Evolutionary conservation across 2,888 invertebrate species (phyloP).

Genomic region (Conomelus anceps): DNA sequence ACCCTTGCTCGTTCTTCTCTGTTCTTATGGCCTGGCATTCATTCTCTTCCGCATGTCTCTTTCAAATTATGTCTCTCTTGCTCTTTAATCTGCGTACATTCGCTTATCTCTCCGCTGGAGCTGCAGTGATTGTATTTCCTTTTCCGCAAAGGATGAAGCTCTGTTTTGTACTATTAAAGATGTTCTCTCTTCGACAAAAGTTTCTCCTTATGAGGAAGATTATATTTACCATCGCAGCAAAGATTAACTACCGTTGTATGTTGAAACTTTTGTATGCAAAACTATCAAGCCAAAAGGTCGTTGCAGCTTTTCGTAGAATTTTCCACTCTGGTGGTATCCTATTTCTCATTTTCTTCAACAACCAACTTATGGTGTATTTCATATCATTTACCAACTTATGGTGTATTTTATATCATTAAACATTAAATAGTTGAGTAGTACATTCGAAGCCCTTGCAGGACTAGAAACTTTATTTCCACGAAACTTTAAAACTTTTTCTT

Average conservation of each 20-base stretch:
- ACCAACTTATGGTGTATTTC: not conserved
- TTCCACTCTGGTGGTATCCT: not conserved
- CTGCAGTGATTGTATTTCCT: not conserved
- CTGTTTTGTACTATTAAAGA: not conserved
- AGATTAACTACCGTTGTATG: not conserved
- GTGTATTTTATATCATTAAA: not conserved
- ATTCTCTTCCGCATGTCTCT: too few species aligned
- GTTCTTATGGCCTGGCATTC: too few species aligned
- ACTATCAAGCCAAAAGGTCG: not conserved
- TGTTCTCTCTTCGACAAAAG: not conserved
- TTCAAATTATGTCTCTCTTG: not conserved
- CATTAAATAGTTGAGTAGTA: too few species aligned
- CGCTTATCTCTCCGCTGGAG: not conserved
- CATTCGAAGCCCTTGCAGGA: too few species aligned
- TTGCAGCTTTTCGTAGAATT: too few species aligned
- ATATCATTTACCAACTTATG: not conserved
- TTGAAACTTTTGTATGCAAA: not conserved
- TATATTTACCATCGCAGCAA: not conserved
- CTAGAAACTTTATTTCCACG: too few species aligned
- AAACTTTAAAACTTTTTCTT: too few species aligned
- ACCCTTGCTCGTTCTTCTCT: not conserved
- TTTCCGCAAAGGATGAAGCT: not conserved
- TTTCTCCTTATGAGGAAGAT: not conserved
- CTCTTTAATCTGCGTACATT: not conserved
- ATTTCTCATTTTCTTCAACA: not conserved